Evolutionary conservation across 2,888 invertebrate genomes (phyloP), one percentile per base, ranked within the genome.

Genomic region (Trichacis sp.): DNA sequence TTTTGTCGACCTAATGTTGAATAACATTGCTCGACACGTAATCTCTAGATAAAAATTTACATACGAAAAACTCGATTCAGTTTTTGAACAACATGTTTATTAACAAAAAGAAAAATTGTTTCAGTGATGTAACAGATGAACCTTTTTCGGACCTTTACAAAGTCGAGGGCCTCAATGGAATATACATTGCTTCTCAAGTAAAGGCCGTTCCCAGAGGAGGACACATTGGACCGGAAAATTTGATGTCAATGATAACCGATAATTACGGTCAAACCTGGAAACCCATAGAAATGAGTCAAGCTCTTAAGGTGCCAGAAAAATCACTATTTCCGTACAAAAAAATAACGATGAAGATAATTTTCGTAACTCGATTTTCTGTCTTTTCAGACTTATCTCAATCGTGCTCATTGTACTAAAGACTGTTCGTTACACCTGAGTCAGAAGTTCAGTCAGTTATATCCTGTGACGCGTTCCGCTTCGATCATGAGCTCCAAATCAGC

Each of bases 391-490:
- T 14, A 40, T 14, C 9, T 14, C 15, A 40, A 40, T 12, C 40
- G 40, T 6, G 78, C 33, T 8, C 43, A 56, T 19, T 56, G 56
- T 14, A 85, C 88, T 45, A 88, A 88, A 67, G 89, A 90, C 4
- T 96, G 96, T 84, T 94, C 94, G 17, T 86, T 96, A 45, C 96
- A 96, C 84, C 85, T 97, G 72, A 92, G 93, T 68, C 96, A 96
- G 85, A 91, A 92, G 79, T 94, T 95, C 83, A 92, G 90, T 79
- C 91, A 93, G 73, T 85, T 95, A 47, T 93, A 93, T 84, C 95
- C 95, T 4, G 90, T 91, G 18, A 91, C 92, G 48, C 89, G 93
- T 76, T 89, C 93, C 0, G 90, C 91, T 0, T 92, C 93, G 19
- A 94, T 97, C 65, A 89, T 95, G 87, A 93, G 93, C 19, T 93